phyloP scores from a whole-genome alignment of 2,888 invertebrate species.

The Shargacucullia verbasci region DNA sequence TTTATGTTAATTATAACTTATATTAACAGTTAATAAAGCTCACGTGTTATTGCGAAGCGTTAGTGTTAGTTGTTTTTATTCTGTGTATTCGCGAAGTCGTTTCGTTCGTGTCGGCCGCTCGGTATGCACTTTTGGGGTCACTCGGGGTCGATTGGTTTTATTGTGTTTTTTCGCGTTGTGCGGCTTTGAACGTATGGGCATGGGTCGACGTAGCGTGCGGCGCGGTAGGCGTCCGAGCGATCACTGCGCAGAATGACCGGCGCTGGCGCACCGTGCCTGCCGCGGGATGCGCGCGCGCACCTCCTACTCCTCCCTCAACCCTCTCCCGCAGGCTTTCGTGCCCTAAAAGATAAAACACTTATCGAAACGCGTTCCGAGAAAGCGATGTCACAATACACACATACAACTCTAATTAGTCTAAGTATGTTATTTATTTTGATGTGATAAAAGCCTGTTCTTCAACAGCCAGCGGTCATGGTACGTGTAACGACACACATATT shows the following conservation, averaged over 20 bases:
- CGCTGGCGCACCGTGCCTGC: slow-evolving; percentile 29
- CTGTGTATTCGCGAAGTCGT: slow-evolving; percentile 75
- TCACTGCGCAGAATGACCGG: slow-evolving; percentile 65
- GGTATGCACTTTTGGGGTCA: slow-evolving; percentile 81
- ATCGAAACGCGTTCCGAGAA: slow-evolving; percentile 76
- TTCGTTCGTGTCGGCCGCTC: slow-evolving; percentile 82
- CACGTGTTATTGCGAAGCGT: slow-evolving; percentile 77
- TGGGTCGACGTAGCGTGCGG: slow-evolving; percentile 63
- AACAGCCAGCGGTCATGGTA: slow-evolving; percentile 44
- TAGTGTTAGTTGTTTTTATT: slow-evolving; percentile 68
- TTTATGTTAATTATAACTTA: slow-evolving; percentile 72
- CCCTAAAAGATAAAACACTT: slow-evolving; percentile 63
- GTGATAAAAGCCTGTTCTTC: slow-evolving; percentile 56
- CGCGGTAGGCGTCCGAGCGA: slow-evolving; percentile 80
- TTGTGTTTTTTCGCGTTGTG: slow-evolving; percentile 64
- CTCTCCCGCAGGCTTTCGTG: slow-evolving; percentile 72
- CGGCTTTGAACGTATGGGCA: slow-evolving; percentile 47
- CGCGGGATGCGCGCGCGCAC: slow-evolving; percentile 55
- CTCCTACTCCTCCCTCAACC: slow-evolving; percentile 65
- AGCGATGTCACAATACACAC: slow-evolving; percentile 59
- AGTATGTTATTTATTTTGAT: slow-evolving; percentile 74
- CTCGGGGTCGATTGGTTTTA: slow-evolving; percentile 78
- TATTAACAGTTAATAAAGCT: slow-evolving; percentile 74
- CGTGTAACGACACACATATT: slow-evolving; percentile 34
- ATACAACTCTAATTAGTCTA: slow-evolving; percentile 69